Evolutionary conservation across 2,113 vertebrate genomes (phyloP).

Genomic region (Geococcyx californianus): DNA sequence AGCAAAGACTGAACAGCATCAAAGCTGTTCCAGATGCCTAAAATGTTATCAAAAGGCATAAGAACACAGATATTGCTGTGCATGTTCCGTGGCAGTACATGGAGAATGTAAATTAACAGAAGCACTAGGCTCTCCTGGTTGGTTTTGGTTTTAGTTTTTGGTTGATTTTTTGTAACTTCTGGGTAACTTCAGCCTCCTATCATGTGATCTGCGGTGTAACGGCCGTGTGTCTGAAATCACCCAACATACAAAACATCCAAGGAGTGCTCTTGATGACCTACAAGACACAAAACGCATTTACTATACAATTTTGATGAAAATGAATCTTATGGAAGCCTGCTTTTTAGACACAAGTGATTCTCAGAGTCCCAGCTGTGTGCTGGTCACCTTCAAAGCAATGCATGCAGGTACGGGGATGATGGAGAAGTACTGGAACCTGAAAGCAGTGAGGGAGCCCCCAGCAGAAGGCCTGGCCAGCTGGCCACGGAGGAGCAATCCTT

Average conservation of each 20-base stretch:
- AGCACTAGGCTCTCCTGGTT: neutral
- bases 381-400: neutral
- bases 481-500: neutral
- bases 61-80: neutral
- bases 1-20: neutral
- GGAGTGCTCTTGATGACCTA: neutral
- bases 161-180: neutral
- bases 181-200: neutral
- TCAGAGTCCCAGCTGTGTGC: neutral
- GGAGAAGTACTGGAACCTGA: accelerated
- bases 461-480: neutral
- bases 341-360: neutral
- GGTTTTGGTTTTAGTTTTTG: no score
- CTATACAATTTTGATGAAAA: neutral
- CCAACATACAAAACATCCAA: neutral
- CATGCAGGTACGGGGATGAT: neutral
- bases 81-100: neutral
- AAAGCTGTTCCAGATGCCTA: neutral
- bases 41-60: neutral
- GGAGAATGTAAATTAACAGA: neutral
- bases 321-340: neutral
- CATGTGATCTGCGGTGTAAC: neutral
- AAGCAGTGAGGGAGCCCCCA: neutral
- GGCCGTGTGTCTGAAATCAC: neutral
- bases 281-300: neutral